These are phyloP conservation scores for Holothuria glaberrima DNA, from an alignment of 35 echinoderm and acorn worm genomes.

Conservation along the genomic window DNA sequence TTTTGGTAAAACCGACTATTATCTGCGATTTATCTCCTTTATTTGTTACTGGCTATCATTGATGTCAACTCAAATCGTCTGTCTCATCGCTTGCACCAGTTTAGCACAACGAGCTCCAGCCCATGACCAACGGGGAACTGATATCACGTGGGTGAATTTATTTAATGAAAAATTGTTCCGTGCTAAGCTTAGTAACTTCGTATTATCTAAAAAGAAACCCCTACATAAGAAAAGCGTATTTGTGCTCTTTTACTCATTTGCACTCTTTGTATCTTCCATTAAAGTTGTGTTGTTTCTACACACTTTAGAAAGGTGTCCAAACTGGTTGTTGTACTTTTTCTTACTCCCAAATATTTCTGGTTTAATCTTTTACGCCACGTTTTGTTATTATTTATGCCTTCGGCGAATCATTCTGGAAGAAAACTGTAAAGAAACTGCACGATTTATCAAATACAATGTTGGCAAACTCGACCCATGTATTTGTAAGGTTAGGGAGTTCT, in stretches of 20 bases:
- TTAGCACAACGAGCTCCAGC: background rate
- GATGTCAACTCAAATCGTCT: constrained; percentile 4
- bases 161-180: background rate
- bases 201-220: too few relatives aligned
- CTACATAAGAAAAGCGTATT: background rate
- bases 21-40: too few relatives aligned
- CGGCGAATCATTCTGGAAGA: background rate
- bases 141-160: background rate
- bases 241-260: background rate
- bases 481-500: too few relatives aligned
- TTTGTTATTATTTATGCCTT: background rate
- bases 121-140: too few relatives aligned
- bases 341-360: too few relatives aligned
- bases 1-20: too few relatives aligned
- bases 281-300: background rate
- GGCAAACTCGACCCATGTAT: too few relatives aligned
- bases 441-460: too few relatives aligned
- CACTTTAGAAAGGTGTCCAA: background rate
- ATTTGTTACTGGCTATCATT: background rate
- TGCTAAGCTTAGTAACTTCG: background rate
- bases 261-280: too few relatives aligned
- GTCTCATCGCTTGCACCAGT: background rate
- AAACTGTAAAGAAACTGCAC: too few relatives aligned
- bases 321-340: background rate
- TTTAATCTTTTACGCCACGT: too few relatives aligned